Evolutionary conservation across 2,888 invertebrate genomes (phyloP).

Genomic region (Synanthedon andrenaeformis): DNA sequence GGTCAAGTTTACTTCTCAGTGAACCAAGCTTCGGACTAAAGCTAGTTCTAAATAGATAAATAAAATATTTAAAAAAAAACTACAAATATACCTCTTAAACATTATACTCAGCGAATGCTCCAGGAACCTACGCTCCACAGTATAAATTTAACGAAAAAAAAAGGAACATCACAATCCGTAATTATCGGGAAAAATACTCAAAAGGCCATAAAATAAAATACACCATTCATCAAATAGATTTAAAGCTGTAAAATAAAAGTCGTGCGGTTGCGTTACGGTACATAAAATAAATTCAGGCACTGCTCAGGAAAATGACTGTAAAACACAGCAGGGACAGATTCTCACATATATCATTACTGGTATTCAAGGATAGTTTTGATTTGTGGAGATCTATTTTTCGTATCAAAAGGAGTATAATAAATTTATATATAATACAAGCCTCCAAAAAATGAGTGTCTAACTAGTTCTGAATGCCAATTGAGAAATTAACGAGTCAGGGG

Average conservation of each 20-base stretch:
- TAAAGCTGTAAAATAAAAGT: conserved; percentile 13
- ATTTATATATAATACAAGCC: no score
- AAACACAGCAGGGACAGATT: conserved; percentile 1
- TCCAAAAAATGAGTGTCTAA: no score
- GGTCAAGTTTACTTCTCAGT: no score
- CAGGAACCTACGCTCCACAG: conserved; percentile 2
- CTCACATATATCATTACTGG: conserved; percentile 8
- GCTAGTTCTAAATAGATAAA: no score
- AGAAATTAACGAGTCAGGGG: no score
- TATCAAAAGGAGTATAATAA: no score
- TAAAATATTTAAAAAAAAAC: no score
- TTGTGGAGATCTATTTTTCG: no score
- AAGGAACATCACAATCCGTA: neutral
- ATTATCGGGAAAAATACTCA: neutral
- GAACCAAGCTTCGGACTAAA: no score
- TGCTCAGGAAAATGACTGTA: neutral
- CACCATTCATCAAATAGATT: conserved; percentile 17
- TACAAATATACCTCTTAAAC: neutral
- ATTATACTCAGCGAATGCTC: neutral
- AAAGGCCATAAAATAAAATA: conserved; percentile 12
- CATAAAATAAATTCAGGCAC: conserved; percentile 22
- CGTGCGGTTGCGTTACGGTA: conserved; percentile 5
- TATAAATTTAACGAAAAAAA: conserved; percentile 3
- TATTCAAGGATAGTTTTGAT: no score
- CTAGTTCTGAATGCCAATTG: no score